Percentiles rank a stretch among this genome's conserved stretches.
phyloP scores from a whole-genome alignment of 2,113 vertebrate genomes.

The Urocitellus parryii region DNA sequence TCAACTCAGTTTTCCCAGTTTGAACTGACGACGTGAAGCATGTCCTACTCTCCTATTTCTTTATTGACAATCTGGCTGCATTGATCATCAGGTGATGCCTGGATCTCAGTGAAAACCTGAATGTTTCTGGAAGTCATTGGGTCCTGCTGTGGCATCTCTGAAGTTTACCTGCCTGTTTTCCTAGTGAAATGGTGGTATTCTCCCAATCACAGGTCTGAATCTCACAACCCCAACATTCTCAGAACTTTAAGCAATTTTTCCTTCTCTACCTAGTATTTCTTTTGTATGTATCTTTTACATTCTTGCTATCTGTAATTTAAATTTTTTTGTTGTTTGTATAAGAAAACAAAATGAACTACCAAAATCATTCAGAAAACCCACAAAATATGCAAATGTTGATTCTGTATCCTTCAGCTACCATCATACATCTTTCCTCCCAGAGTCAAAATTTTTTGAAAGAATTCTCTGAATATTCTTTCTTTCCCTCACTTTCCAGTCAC shows the following conservation, averaged over 20 bases:
- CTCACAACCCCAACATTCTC: background rate
- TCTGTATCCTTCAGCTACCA: background rate
- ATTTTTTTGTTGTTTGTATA: background rate
- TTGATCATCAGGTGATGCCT: background rate
- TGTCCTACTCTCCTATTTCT: background rate
- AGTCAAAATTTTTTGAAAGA: background rate
- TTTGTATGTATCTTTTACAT: background rate
- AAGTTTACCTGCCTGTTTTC: background rate
- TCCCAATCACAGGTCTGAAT: background rate
- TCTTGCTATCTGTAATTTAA: slow-evolving; percentile 19
- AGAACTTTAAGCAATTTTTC: background rate
- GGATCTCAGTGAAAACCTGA: background rate
- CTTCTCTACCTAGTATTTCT: background rate
- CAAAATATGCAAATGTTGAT: background rate
- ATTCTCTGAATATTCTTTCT: background rate
- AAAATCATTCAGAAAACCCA: background rate
- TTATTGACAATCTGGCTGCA: too few species aligned
- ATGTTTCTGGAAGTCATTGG: background rate
- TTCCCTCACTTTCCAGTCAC: background rate
- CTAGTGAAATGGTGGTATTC: background rate
- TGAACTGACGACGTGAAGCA: background rate
- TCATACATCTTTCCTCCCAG: background rate
- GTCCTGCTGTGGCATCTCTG: background rate
- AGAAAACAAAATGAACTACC: background rate
- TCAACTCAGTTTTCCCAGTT: background rate